Base-by-base conservation (phyloP, 2,113 vertebrate genomes). In the Takifugu bimaculatus region DNA sequence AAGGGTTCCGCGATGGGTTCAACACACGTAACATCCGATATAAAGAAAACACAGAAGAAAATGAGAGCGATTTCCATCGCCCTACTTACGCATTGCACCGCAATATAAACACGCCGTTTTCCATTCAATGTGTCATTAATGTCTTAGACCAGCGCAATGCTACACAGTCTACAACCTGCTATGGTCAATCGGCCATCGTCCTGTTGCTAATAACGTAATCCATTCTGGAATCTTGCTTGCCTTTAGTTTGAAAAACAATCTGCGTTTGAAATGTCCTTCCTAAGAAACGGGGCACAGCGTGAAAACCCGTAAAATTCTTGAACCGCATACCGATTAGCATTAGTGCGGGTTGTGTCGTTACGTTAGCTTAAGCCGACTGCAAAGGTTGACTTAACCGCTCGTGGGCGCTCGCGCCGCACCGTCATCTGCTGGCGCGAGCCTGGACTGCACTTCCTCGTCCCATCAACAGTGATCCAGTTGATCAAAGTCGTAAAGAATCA, bases 231-330 rank as follows among this genome's bases (percentile, higher is more conserved):
- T 42, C 29, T 13, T 13, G 26, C 81, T 84, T 84, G 76, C 82
- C 86, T 87, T 85, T 85, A 55, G 57, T 68, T 25, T 6, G 44
- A 50, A 28, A 1, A 6, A 0, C 25, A 63, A 45, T 63, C 32
- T 71, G 79, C 5, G 20, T 26, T 6, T 29, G 54, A 43, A 81
- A 29, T 0, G 11, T 1, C 5, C 54, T 60, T 47, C 44, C 55
- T 3, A 43, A 5, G 0, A 61, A 7, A 50, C 49, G 26, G 0
- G 52, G 6, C 35, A 48, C 6, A 13, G 29, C 12, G 0, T 28
- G 9, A 55, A 2, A 42, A 15, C 61, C 0, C 13, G 15, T 1
- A 2, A 6, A 50, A 11, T 6, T 49, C 5, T 9, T 43, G 13
- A 14, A 27, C 5, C 4, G 48, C 9, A 65, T 26, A 1, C 3